phyloP scores from a whole-genome alignment of 2,113 vertebrate genomes.

The Machaerirhynchus nigripectus region DNA sequence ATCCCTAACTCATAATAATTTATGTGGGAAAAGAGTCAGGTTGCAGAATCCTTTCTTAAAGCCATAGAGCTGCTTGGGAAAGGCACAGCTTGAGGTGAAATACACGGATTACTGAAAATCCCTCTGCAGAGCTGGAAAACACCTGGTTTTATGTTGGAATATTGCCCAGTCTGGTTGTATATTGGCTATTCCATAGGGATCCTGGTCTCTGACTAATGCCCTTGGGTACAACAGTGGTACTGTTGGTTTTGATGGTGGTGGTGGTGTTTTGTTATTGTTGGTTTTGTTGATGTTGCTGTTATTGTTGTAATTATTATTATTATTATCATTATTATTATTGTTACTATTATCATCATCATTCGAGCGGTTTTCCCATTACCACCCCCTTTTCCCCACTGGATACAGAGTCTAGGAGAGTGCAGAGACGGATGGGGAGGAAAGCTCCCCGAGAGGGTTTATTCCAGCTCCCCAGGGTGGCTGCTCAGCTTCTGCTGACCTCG shows the following conservation, averaged over 20 bases:
- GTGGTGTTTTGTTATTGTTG: not conserved
- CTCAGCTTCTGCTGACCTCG: conserved; percentile 73
- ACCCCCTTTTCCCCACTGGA: not conserved
- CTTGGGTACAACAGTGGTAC: no score
- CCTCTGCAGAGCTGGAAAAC: not conserved
- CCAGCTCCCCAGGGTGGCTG: not conserved
- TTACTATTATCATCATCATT: fast-evolving
- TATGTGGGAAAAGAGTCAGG: not conserved
- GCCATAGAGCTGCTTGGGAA: not conserved
- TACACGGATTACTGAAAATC: not conserved
- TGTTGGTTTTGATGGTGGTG: not conserved
- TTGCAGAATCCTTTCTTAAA: not conserved
- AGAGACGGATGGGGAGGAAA: not conserved
- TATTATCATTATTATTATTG: not conserved
- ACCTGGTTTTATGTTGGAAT: not conserved
- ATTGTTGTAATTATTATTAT: not conserved
- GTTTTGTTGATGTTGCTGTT: no score
- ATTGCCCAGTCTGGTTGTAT: not conserved
- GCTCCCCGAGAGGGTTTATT: not conserved
- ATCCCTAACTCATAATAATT: not conserved
- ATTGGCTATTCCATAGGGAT: not conserved
- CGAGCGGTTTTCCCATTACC: not conserved
- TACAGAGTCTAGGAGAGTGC: fast-evolving
- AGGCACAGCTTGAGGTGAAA: not conserved
- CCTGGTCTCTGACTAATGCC: not conserved